These are phyloP conservation scores for Xestia sexstrigata DNA, from an alignment of 2,888 invertebrate species.

Conservation along the genomic window DNA sequence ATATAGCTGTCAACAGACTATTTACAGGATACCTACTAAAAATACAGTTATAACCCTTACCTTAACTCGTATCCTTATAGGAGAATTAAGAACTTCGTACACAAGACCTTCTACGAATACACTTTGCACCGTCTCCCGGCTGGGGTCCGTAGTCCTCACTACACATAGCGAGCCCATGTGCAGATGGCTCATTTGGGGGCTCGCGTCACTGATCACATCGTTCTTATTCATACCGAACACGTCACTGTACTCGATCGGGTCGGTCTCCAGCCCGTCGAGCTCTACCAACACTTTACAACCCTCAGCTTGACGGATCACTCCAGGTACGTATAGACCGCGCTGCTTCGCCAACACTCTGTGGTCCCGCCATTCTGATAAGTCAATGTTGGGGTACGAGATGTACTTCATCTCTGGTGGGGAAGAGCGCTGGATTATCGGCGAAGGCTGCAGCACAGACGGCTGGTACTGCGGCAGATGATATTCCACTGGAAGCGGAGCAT, in stretches of 20 bases:
- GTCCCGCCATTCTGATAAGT: slow-evolving; percentile 98
- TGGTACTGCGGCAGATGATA: slow-evolving; percentile 80
- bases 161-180: slow-evolving; percentile 95
- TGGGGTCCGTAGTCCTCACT: slow-evolving; percentile 92
- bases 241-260: slow-evolving; percentile 93
- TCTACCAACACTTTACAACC: slow-evolving; percentile 94
- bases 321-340: slow-evolving; percentile 95
- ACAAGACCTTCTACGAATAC: slow-evolving; percentile 97
- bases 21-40: slow-evolving; percentile 12
- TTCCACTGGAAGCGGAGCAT: slow-evolving; percentile 76
- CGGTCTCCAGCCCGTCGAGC: slow-evolving; percentile 94
- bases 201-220: slow-evolving; percentile 98
- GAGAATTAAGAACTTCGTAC: slow-evolving; percentile 87
- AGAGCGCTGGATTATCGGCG: slow-evolving; percentile 85
- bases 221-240: slow-evolving; percentile 95
- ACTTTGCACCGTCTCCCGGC: slow-evolving; percentile 91
- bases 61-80: slow-evolving; percentile 88
- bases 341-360: slow-evolving; percentile 97
- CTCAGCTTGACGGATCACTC: slow-evolving; percentile 95
- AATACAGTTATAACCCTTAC: slow-evolving; percentile 74
- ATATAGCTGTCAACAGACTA: background rate
- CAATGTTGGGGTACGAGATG: slow-evolving; percentile 92
- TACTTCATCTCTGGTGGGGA: slow-evolving; percentile 91
- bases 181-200: slow-evolving; percentile 96
- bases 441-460: slow-evolving; percentile 81